Evolutionary conservation across 2,113 vertebrate genomes (phyloP).

Genomic region (Ceyx margarethae): DNA sequence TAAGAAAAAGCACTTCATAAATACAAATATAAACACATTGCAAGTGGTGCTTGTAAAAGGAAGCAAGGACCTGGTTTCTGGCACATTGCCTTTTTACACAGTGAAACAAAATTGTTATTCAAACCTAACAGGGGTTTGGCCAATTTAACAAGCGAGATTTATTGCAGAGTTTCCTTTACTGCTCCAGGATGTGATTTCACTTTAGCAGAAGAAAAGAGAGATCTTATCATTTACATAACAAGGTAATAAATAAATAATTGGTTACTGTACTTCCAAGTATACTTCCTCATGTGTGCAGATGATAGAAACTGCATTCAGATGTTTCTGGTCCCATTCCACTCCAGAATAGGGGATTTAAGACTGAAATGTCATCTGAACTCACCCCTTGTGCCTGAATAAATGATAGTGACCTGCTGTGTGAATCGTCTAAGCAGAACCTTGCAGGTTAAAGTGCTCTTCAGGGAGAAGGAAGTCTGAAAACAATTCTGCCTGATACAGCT

Average conservation of each 20-base stretch:
- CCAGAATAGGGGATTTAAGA: slow-evolving; percentile 18
- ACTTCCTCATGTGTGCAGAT: slow-evolving; percentile 49
- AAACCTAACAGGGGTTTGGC: slow-evolving; percentile 58
- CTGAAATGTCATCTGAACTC: slow-evolving; percentile 49
- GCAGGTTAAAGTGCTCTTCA: slow-evolving; percentile 48
- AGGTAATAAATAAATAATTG: slow-evolving; percentile 71
- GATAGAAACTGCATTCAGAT: slow-evolving; percentile 57
- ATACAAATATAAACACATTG: slow-evolving; percentile 71
- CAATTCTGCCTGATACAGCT: slow-evolving; percentile 51
- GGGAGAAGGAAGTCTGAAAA: slow-evolving; percentile 43
- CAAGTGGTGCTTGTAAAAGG: slow-evolving; percentile 61
- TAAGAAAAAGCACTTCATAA: slow-evolving; percentile 73
- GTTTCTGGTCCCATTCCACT: slow-evolving; percentile 28
- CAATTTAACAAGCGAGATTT: slow-evolving; percentile 70
- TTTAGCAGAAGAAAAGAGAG: slow-evolving; percentile 62
- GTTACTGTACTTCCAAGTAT: slow-evolving; percentile 42
- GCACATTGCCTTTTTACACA: slow-evolving; percentile 58
- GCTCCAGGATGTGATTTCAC: slow-evolving; percentile 68
- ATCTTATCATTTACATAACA: slow-evolving; percentile 63
- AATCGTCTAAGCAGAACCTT: slow-evolving; percentile 46
- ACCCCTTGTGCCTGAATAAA: slow-evolving; percentile 32
- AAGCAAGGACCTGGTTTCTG: slow-evolving; percentile 54
- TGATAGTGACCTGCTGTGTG: slow-evolving; percentile 46
- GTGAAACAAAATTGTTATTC: slow-evolving; percentile 67
- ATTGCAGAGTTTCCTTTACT: slow-evolving; percentile 55